Conservation (phyloP, 2,113 vertebrate genomes). For the Elanus axillaris region DNA sequence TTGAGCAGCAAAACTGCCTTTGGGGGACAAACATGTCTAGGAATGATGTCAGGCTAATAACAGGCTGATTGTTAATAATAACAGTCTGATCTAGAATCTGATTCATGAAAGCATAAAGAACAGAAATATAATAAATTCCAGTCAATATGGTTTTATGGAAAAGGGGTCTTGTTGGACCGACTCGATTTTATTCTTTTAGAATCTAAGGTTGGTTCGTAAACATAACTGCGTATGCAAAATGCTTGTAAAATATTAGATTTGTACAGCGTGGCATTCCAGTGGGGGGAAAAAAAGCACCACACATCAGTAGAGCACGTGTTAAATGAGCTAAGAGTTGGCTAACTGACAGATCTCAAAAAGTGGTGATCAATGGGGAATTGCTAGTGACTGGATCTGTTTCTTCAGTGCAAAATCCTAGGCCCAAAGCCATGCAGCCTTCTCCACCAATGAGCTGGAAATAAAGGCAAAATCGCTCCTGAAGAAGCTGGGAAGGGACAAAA, state of each 20-base stretch:
- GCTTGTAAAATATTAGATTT: background rate
- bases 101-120: background rate
- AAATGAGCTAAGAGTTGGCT: slow-evolving; percentile 10
- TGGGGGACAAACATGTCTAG: background rate
- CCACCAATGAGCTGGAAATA: background rate
- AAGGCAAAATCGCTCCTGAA: background rate
- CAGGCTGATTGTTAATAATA: slow-evolving; percentile 24
- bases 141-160: background rate
- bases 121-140: background rate
- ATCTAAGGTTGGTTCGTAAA: background rate
- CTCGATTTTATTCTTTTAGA: background rate
- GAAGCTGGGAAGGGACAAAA: background rate
- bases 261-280: background rate
- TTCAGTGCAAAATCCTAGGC: background rate
- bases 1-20: background rate
- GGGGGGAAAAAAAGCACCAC: background rate
- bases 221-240: background rate
- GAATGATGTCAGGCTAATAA: slow-evolving; percentile 24
- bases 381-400: background rate
- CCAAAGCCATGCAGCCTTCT: background rate
- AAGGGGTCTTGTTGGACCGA: background rate
- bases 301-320: background rate
- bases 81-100: slow-evolving; percentile 10
- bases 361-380: background rate
- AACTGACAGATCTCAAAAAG: background rate